Conservation (phyloP, 2,888 invertebrate genomes). For the Euzetes globulus region DNA sequence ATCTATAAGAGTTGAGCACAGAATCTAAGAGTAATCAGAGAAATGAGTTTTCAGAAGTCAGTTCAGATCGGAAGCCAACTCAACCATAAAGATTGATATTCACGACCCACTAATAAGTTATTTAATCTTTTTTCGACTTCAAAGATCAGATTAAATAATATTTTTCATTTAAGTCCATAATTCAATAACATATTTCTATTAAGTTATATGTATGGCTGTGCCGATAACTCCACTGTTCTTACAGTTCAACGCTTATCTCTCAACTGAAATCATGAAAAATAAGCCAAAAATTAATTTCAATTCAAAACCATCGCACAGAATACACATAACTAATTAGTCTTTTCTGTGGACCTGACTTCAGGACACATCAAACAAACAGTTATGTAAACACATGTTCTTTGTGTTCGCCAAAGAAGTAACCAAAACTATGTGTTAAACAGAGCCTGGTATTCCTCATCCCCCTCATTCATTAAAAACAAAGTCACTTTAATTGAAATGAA, state of each 20-base stretch:
- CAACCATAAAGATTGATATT: constrained; percentile 8
- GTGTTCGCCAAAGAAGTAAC: too few species aligned
- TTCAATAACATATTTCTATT: background rate
- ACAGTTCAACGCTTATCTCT: background rate
- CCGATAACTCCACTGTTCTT: background rate
- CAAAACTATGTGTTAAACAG: too few species aligned
- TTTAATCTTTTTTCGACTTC: background rate
- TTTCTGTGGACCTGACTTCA: background rate
- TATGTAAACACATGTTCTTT: too few species aligned
- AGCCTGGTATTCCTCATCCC: too few species aligned
- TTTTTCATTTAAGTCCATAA: background rate
- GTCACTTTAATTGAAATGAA: too few species aligned
- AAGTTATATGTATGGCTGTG: background rate
- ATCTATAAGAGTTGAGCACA: background rate
- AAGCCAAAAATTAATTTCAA: background rate
- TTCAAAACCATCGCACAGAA: background rate
- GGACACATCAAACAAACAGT: too few species aligned
- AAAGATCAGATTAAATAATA: background rate
- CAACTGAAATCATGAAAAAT: background rate
- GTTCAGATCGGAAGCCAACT: background rate
- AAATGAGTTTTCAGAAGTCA: background rate
- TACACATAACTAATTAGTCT: background rate
- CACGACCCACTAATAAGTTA: constrained; percentile 1
- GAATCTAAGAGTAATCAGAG: background rate
- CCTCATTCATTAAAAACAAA: too few species aligned